A percentile compares a stretch with the other conserved stretches of the same genome.
phyloP scores from a whole-genome alignment of 2,797 vertebrate species.

The Scolopax bukidnonensis region DNA sequence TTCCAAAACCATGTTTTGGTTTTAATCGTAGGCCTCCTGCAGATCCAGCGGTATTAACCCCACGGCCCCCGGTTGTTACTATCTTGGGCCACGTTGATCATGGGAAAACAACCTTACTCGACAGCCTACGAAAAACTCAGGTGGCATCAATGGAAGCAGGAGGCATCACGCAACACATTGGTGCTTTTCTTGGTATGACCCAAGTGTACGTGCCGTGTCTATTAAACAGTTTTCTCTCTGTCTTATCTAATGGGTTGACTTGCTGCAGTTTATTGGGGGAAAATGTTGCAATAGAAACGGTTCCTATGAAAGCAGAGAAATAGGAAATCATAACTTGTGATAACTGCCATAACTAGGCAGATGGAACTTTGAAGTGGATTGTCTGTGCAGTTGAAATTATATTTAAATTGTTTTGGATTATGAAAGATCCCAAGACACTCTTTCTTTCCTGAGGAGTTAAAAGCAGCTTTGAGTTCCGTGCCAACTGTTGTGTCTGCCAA shows the following conservation, averaged over 20 bases:
- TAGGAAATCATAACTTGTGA: neutral
- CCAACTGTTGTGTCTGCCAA: neutral
- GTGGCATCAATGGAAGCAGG: conserved; percentile 88
- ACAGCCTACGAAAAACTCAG: conserved; percentile 91
- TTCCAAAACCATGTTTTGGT: neutral
- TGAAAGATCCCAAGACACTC: neutral
- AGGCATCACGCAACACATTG: conserved; percentile 96
- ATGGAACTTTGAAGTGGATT: neutral
- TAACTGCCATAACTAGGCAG: rapidly evolving
- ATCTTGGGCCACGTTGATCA: conserved; percentile 98
- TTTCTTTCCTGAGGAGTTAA: neutral
- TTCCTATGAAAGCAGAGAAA: neutral
- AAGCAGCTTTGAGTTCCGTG: neutral
- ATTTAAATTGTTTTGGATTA: neutral
- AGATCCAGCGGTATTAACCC: conserved; percentile 79
- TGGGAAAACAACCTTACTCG: conserved; percentile 93
- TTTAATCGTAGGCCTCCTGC: conserved; percentile 74
- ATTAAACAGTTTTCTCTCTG: neutral
- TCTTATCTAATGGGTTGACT: neutral
- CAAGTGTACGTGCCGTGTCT: rapidly evolving
- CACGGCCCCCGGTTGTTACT: conserved; percentile 89
- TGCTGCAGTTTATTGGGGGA: neutral
- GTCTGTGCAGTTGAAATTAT: neutral
- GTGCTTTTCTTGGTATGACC: conserved; percentile 90
- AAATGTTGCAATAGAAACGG: neutral